Evolutionary conservation across 2,888 invertebrate species (phyloP), one percentile per base, ranked within the genome.

Genomic region (Helobdella robusta): DNA sequence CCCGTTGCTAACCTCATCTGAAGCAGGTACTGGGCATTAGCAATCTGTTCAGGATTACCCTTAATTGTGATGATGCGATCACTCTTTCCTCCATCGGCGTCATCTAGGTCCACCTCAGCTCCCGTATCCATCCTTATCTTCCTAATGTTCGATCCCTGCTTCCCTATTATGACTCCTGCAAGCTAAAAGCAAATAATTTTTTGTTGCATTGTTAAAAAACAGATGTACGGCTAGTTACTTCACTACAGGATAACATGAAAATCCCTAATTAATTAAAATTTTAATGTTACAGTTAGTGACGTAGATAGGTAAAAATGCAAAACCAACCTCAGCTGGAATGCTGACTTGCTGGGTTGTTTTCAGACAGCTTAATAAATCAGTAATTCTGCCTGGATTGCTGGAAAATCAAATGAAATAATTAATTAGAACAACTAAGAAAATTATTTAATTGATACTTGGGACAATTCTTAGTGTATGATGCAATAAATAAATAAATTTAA

Each of bases 91-190:
- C 88, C 88, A 76, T 91, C 83, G 23, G 93, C 91, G 81, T 93
- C 92, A 76, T 93, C 94, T 77, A 95, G 95, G 74, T 91, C 92
- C 73, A 95, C 94, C 74, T 88, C 89, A 64, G 97, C 97, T 75
- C 92, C 91, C 71, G 93, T 93, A 81, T 97, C 93, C 69, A 88
- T 87, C 70, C 97, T 86, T 73, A 98, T 95, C 82, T 93, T 91
- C 73, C 94, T 87, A 78, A 98, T 98, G 74, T 97, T 86, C 50
- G 89, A 87, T 32, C 98, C 98, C 61, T 93, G 94, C 80, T 94
- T 94, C 73, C 98, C 97, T 79, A 98, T 98, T 75, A 98, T 97
- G 70, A 97, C 95, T 72, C 98, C 97, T 72, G 95, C 97, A 81
- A 94, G 84, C 91, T 93, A 81, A 28, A 35, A 36, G 35, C 28